phyloP scores from a whole-genome alignment of 2,113 vertebrate genomes.

The human region GRCh38 chr7:32554501-32555000 shows the following conservation, averaged over 20 bases:
- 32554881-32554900: not conserved
- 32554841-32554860: not conserved
- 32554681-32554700: not conserved
- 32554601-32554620: not conserved
- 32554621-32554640: slow-evolving; percentile 13
- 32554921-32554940: not conserved
- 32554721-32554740: not conserved
- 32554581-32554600: slow-evolving; percentile 98
- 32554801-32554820: slow-evolving; percentile 25
- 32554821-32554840: not conserved
- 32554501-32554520: slow-evolving; percentile 30
- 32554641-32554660: slow-evolving; percentile 42
- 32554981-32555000: not conserved
- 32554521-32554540: not conserved
- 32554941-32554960: not conserved
- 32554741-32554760: not conserved
- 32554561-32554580: slow-evolving; percentile 98
- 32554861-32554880: not conserved
- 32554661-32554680: not conserved
- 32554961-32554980: not conserved
- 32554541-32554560: slow-evolving; percentile 83
- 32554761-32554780: not conserved
- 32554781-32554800: not conserved
- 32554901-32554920: not conserved
- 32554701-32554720: slow-evolving; percentile 17